These are phyloP conservation scores for Holacanthus passer DNA, from an alignment of 2,113 vertebrate genomes.

Conservation along the genomic window DNA sequence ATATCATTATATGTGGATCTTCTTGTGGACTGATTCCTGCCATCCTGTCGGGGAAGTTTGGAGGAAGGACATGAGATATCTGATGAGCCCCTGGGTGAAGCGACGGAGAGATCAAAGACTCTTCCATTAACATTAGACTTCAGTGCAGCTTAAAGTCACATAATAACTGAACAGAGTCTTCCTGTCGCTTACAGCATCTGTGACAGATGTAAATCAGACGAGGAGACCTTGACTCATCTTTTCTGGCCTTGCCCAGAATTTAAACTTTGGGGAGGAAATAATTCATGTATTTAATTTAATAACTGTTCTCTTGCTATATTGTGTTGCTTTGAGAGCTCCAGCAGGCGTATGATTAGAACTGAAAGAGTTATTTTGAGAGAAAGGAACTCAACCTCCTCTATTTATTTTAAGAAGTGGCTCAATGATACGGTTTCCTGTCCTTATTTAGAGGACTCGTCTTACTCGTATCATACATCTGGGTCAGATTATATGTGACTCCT, in stretches of 20 bases:
- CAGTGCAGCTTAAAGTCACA: neutral
- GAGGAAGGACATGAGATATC: too few relatives aligned
- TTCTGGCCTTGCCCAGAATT: neutral
- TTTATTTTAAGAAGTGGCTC: too few relatives aligned
- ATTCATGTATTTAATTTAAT: too few relatives aligned
- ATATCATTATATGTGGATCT: too few relatives aligned
- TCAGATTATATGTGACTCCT: neutral
- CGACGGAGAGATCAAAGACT: neutral
- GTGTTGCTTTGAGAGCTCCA: neutral
- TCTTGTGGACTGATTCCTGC: too few relatives aligned
- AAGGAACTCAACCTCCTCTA: too few relatives aligned
- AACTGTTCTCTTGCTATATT: neutral
- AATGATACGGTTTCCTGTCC: neutral
- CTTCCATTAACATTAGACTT: neutral
- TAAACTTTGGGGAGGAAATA: too few relatives aligned
- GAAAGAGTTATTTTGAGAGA: too few relatives aligned
- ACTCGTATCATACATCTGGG: neutral
- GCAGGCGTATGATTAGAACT: neutral
- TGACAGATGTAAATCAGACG: neutral
- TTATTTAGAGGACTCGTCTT: neutral
- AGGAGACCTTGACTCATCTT: neutral
- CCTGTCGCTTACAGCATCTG: neutral
- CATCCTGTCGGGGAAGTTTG: too few relatives aligned
- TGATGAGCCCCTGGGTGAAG: neutral
- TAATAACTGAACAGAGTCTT: too few relatives aligned